These are phyloP conservation scores for Anodontia alba DNA, from an alignment of 2,888 invertebrate species.

Conservation along the genomic window DNA sequence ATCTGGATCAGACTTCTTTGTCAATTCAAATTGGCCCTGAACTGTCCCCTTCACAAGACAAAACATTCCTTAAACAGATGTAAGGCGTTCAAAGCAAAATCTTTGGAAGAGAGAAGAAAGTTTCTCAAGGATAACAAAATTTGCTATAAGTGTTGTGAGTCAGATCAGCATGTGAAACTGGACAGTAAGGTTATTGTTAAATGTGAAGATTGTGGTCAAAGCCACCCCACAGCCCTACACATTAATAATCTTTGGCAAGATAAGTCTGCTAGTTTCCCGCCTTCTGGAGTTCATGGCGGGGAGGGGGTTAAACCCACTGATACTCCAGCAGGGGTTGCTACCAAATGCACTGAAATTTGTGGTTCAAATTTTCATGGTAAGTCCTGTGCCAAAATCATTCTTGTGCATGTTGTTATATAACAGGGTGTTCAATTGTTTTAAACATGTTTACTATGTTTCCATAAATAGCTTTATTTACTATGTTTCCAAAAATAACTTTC, in stretches of 20 bases:
- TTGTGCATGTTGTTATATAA: too few relatives aligned
- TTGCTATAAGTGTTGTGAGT: slow-evolving; percentile 6
- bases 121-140: neutral
- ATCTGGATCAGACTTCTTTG: neutral
- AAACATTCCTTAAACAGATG: neutral
- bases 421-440: too few relatives aligned
- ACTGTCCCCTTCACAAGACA: neutral
- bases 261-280: neutral
- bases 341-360: neutral
- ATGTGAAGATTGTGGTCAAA: neutral
- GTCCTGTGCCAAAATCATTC: neutral
- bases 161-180: neutral
- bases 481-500: too few relatives aligned
- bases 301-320: neutral
- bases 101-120: neutral
- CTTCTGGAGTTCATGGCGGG: neutral
- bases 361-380: neutral
- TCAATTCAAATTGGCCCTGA: too few relatives aligned
- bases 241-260: neutral
- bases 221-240: neutral
- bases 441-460: too few relatives aligned
- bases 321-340: neutral
- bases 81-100: neutral
- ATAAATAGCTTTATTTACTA: too few relatives aligned
- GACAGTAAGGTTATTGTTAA: neutral